These are phyloP conservation scores for Pissodes strobi DNA, from an alignment of 1,140 invertebrate genomes.

Conservation along the genomic window DNA sequence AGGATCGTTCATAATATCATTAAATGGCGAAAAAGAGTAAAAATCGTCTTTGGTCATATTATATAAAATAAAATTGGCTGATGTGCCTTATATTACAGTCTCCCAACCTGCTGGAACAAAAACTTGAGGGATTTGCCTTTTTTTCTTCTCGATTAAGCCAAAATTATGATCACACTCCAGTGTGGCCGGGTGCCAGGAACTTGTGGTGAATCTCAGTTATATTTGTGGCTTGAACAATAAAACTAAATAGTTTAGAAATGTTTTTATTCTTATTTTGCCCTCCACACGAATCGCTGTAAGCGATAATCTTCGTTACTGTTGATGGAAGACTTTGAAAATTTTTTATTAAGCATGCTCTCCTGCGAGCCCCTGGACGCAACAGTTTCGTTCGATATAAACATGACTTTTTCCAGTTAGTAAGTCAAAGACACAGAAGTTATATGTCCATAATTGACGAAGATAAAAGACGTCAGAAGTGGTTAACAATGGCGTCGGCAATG, in stretches of 20 bases:
- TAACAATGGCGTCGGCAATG: conserved; percentile 12
- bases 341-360: conserved; percentile 16
- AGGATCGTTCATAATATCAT: conserved; percentile 6
- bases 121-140: conserved; percentile 12
- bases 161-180: conserved; percentile 9
- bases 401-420: conserved; percentile 12
- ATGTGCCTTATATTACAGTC: neutral
- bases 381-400: conserved; percentile 9
- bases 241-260: conserved; percentile 12
- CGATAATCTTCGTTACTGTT: neutral
- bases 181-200: conserved; percentile 1
- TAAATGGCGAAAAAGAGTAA: neutral
- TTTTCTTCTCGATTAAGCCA: conserved; percentile 9
- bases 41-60: conserved; percentile 10
- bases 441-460: conserved; percentile 10
- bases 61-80: neutral
- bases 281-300: conserved; percentile 12
- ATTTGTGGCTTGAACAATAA: conserved; percentile 10
- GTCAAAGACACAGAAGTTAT: conserved; percentile 4
- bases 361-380: neutral
- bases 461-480: conserved; percentile 5
- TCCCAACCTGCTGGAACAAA: conserved; percentile 1
- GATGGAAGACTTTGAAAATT: conserved; percentile 6
- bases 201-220: conserved; percentile 4
- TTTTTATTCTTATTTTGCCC: conserved; percentile 7